These are phyloP conservation scores for Nasonia oneida DNA, from an alignment of 2,888 invertebrate species.

Conservation along the genomic window DNA sequence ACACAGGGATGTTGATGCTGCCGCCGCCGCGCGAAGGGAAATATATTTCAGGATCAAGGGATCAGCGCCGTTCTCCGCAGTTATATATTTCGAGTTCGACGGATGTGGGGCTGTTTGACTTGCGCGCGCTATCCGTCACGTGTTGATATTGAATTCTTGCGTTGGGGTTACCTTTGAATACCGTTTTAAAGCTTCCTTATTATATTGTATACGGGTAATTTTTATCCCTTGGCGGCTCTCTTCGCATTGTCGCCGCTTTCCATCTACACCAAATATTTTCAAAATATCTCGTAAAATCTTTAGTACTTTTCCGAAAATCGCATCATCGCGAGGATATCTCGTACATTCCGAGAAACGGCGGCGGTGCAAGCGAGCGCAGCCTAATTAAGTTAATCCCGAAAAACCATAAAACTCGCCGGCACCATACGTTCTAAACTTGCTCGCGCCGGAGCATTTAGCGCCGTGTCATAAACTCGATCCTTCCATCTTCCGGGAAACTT, in stretches of 20 bases:
- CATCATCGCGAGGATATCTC: too few species aligned
- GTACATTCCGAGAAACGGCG: neutral
- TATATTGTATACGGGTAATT: too few species aligned
- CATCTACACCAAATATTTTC: too few species aligned
- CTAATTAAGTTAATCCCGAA: neutral
- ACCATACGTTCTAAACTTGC: neutral
- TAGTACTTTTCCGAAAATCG: too few species aligned
- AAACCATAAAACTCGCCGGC: neutral
- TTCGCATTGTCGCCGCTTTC: too few species aligned
- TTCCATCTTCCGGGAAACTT: neutral
- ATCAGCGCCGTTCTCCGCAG: neutral
- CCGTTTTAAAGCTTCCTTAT: too few species aligned
- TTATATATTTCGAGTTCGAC: neutral
- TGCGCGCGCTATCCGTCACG: neutral
- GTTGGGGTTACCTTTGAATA: neutral
- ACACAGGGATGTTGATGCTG: neutral
- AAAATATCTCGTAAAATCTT: too few species aligned
- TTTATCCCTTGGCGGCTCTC: too few species aligned
- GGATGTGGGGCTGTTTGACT: neutral
- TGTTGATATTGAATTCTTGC: neutral
- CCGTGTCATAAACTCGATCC: neutral
- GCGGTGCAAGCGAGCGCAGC: neutral
- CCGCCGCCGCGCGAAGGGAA: neutral
- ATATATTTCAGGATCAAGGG: conserved; percentile 16
- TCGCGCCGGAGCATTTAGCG: neutral